phyloP scores from a whole-genome alignment of 2,797 vertebrate species.

The Gymnothorax javanicus region DNA sequence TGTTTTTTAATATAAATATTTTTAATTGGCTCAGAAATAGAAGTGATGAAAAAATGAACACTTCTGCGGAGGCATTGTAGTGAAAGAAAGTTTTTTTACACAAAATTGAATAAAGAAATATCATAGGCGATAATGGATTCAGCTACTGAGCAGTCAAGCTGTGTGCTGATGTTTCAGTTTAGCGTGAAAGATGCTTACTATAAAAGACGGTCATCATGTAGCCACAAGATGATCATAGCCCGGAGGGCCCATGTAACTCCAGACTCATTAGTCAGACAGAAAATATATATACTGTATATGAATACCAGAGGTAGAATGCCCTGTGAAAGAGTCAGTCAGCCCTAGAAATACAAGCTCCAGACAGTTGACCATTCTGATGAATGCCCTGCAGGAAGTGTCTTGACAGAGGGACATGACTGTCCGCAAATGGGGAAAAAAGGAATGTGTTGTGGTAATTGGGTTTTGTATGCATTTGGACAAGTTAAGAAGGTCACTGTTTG shows the following conservation, averaged over 20 bases:
- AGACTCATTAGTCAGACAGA: conserved; percentile 23
- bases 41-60: conserved; percentile 20
- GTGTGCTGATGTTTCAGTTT: conserved; percentile 35
- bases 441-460: conserved; percentile 51
- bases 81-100: background rate
- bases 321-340: conserved; percentile 25
- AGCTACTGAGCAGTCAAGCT: conserved; percentile 25
- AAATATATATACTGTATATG: background rate
- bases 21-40: conserved; percentile 27
- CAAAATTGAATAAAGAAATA: conserved; percentile 1
- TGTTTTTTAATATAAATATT: background rate
- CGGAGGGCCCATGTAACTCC: conserved; percentile 12
- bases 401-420: conserved; percentile 39
- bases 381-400: conserved; percentile 17
- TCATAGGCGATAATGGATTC: conserved; percentile 36
- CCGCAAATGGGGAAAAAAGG: conserved; percentile 50
- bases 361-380: background rate
- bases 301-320: conserved; percentile 33
- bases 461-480: conserved; percentile 49
- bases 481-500: conserved; percentile 35
- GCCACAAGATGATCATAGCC: conserved; percentile 23
- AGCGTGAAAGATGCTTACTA: conserved; percentile 23
- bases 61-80: background rate
- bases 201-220: conserved; percentile 31
- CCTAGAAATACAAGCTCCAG: conserved; percentile 13